Percentiles rank a stretch among this genome's conserved stretches.
These are phyloP conservation scores for Dryocosmus kuriphilus DNA, from an alignment of 2,888 invertebrate species.

Conservation along the genomic window DNA sequence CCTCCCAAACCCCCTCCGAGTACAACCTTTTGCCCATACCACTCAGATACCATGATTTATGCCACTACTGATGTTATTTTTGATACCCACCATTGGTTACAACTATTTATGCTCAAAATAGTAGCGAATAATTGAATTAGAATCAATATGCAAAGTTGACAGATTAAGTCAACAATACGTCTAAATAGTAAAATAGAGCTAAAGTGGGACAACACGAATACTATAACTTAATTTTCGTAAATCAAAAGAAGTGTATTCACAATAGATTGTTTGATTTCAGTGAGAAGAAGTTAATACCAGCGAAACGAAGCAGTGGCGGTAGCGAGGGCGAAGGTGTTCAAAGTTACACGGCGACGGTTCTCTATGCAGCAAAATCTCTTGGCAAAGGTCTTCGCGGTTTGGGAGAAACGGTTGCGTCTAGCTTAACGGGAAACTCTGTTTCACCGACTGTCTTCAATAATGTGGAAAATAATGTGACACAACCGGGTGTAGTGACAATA, in stretches of 20 bases:
- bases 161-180: too few species aligned
- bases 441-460: conserved; percentile 64
- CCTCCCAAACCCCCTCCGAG: too few species aligned
- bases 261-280: conserved; percentile 78
- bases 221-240: too few species aligned
- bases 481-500: conserved; percentile 93
- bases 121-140: too few species aligned
- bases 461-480: conserved; percentile 80
- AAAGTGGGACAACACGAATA: too few species aligned
- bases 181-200: too few species aligned
- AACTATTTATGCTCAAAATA: too few species aligned
- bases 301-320: conserved; percentile 89
- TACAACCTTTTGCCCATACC: too few species aligned
- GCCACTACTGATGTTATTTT: too few species aligned
- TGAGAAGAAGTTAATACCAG: conserved; percentile 89
- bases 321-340: conserved; percentile 91
- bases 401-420: conserved; percentile 95
- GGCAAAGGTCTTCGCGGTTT: conserved; percentile 93
- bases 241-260: neutral
- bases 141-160: too few species aligned
- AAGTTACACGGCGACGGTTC: conserved; percentile 94
- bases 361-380: conserved; percentile 96
- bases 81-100: too few species aligned
- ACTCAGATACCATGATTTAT: too few species aligned
- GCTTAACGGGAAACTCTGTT: conserved; percentile 83